Evolutionary conservation across 2,113 vertebrate species (phyloP).

Genomic region (Hippocampus mohnikei): DNA sequence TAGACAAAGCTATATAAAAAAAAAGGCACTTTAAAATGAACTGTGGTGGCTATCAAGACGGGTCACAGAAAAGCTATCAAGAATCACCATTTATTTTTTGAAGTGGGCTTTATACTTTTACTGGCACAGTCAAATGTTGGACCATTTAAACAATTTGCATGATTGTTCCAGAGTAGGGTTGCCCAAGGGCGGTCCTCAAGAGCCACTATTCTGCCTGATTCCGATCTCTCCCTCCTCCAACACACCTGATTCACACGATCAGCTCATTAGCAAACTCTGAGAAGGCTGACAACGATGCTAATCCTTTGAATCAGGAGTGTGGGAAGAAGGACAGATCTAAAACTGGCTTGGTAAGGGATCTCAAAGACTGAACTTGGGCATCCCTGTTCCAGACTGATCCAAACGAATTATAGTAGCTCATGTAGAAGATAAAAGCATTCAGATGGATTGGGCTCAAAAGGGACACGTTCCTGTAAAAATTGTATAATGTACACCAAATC

Average conservation of each 20-base stretch:
- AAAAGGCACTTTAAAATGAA: constrained; percentile 26
- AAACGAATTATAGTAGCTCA: neutral
- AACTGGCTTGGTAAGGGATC: too few species aligned
- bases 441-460: neutral
- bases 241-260: too few species aligned
- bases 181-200: too few species aligned
- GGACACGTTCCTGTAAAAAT: neutral
- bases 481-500: neutral
- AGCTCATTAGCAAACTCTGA: too few species aligned
- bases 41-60: constrained; percentile 12
- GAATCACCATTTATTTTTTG: constrained; percentile 30
- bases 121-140: neutral
- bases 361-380: too few species aligned
- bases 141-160: neutral
- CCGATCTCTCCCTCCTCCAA: too few species aligned
- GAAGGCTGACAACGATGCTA: too few species aligned
- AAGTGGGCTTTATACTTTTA: neutral
- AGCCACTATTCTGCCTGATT: too few species aligned
- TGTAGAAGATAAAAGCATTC: neutral
- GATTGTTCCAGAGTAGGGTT: constrained; percentile 10
- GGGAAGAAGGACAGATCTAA: too few species aligned
- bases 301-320: too few species aligned
- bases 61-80: constrained; percentile 13
- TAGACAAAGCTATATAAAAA: constrained; percentile 25
- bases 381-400: too few species aligned